phyloP scores from a whole-genome alignment of 2,797 vertebrate species.

The Carcharodon carcharias region DNA sequence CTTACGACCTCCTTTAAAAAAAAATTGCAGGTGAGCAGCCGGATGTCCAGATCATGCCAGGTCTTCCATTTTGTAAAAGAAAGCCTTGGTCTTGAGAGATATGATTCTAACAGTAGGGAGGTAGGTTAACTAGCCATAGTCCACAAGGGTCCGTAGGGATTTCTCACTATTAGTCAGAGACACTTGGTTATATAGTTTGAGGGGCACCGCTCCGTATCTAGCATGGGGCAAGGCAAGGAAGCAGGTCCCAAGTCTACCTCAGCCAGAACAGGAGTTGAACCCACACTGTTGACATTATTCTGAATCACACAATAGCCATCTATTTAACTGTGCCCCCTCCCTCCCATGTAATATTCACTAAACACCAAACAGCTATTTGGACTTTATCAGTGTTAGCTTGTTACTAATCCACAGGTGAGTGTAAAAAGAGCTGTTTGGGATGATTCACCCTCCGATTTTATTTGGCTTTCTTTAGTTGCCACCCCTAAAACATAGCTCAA shows the following conservation, averaged over 20 bases:
- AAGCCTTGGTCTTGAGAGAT: too few relatives aligned
- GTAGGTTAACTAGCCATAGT: neutral
- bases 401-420: neutral
- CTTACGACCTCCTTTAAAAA: too few relatives aligned
- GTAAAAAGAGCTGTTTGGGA: neutral
- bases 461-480: neutral
- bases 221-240: neutral
- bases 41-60: too few relatives aligned
- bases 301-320: neutral
- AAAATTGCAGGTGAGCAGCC: too few relatives aligned
- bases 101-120: too few relatives aligned
- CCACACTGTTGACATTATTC: neutral
- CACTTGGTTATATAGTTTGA: neutral
- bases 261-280: neutral
- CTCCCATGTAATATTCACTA: neutral
- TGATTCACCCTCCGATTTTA: neutral
- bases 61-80: too few relatives aligned
- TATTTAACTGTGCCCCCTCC: neutral
- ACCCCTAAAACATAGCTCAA: neutral
- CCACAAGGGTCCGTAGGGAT: neutral
- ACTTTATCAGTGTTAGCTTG: neutral
- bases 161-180: neutral
- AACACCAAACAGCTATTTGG: neutral
- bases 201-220: too few relatives aligned
- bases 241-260: neutral